Conservation (phyloP, 1,140 invertebrate genomes). For the Spodoptera frugiperda region DNA sequence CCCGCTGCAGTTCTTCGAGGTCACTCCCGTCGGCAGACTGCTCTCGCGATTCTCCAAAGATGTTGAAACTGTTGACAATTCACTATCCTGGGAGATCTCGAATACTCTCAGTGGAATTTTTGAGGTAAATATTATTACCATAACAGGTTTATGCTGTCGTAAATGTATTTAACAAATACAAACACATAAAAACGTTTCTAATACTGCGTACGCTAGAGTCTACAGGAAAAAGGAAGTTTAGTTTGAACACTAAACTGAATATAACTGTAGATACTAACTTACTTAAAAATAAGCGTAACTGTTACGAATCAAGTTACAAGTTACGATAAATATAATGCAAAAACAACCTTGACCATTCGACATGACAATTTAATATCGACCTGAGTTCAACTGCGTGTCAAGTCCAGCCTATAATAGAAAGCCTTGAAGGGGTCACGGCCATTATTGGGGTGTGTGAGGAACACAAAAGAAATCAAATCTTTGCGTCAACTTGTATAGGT, state of each 20-base stretch:
- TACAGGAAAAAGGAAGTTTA: no score
- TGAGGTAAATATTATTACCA: conserved; percentile 88
- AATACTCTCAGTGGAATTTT: conserved; percentile 90
- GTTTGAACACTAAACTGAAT: no score
- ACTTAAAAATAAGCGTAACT: no score
- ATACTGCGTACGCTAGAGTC: no score
- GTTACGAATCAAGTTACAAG: no score
- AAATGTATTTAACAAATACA: background rate
- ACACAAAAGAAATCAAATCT: no score
- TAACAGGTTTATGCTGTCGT: background rate
- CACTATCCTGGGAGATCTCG: conserved; percentile 88
- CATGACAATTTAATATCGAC: conserved; percentile 6
- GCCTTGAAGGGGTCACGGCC: background rate
- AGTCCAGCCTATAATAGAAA: background rate
- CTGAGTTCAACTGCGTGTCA: conserved; percentile 1
- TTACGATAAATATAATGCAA: no score
- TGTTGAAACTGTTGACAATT: conserved; percentile 88
- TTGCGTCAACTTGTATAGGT: no score
- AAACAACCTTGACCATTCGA: no score
- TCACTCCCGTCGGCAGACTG: conserved; percentile 93
- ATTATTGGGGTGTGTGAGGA: background rate
- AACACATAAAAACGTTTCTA: no score
- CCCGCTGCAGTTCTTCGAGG: conserved; percentile 93
- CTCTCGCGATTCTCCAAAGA: conserved; percentile 94
- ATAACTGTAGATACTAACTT: no score